Conservation (phyloP, 2,797 vertebrate species). For the Momotus momota region DNA sequence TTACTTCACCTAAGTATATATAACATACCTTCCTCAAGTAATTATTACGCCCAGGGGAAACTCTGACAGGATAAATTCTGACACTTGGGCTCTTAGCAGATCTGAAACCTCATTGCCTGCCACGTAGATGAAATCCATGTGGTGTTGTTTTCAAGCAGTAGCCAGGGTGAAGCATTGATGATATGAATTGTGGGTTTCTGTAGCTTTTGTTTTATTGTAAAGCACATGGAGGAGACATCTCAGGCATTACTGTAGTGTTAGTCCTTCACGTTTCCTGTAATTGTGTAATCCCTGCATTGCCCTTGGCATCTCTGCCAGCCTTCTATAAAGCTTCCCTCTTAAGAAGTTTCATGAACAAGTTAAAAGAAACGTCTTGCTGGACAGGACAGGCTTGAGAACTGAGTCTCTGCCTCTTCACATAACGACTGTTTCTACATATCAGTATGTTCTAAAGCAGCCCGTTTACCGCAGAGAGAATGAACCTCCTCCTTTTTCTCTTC, state of each 20-base stretch:
- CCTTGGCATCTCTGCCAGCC: background rate
- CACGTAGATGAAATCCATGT: background rate
- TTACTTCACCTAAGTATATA: background rate
- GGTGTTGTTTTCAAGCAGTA: background rate
- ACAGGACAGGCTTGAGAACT: background rate
- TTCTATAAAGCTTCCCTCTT: background rate
- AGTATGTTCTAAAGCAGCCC: background rate
- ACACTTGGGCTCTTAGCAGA: background rate
- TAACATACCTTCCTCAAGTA: background rate
- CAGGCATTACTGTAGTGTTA: background rate
- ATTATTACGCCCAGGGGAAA: background rate
- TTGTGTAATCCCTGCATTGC: slow-evolving; percentile 13
- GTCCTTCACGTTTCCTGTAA: background rate
- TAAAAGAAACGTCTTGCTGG: background rate
- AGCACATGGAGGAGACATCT: background rate
- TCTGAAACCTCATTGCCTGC: background rate
- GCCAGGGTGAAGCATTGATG: background rate
- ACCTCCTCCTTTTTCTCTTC: background rate
- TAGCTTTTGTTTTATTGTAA: background rate
- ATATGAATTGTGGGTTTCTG: background rate
- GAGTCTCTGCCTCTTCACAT: background rate
- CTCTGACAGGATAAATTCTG: background rate
- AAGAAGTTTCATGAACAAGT: background rate
- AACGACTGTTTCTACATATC: background rate
- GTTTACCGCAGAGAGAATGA: background rate